These are phyloP conservation scores for Ectemnius cavifrons DNA, from an alignment of 2,888 invertebrate genomes.

Conservation along the genomic window DNA sequence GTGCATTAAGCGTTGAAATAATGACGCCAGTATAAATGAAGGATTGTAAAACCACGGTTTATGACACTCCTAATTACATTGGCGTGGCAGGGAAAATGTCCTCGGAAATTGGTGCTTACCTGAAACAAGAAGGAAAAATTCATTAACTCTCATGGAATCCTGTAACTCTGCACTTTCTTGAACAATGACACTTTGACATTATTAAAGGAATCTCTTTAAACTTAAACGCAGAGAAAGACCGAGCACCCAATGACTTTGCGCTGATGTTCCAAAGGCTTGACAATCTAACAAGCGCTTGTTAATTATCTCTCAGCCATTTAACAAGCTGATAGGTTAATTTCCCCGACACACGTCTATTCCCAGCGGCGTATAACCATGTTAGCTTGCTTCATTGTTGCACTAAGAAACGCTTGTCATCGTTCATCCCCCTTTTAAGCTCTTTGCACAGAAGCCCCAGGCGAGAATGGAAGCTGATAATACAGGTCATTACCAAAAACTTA, in stretches of 20 bases:
- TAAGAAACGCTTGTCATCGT: constrained; percentile 28
- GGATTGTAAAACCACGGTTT: too few relatives aligned
- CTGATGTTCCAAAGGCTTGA: not conserved
- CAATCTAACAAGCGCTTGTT: not conserved
- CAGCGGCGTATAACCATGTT: too few relatives aligned
- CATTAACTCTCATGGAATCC: too few relatives aligned
- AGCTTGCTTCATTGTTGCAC: not conserved
- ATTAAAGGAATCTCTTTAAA: not conserved
- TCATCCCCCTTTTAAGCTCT: not conserved
- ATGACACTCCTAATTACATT: too few relatives aligned
- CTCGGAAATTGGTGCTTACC: not conserved
- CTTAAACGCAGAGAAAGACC: not conserved
- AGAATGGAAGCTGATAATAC: too few relatives aligned
- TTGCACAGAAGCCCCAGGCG: not conserved
- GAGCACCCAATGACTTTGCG: too few relatives aligned
- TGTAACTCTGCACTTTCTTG: too few relatives aligned
- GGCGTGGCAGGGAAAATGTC: too few relatives aligned
- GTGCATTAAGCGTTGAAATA: too few relatives aligned
- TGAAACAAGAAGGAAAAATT: not conserved
- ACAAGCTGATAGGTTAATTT: constrained; percentile 6
- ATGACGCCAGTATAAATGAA: too few relatives aligned
- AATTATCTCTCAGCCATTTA: not conserved
- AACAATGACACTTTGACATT: too few relatives aligned
- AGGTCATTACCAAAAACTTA: too few relatives aligned
- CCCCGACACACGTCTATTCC: not conserved